A percentile compares a stretch with the other conserved stretches of the same genome.
Conservation (phyloP, 1,140 invertebrate species). For the Cydia strobilella region DNA sequence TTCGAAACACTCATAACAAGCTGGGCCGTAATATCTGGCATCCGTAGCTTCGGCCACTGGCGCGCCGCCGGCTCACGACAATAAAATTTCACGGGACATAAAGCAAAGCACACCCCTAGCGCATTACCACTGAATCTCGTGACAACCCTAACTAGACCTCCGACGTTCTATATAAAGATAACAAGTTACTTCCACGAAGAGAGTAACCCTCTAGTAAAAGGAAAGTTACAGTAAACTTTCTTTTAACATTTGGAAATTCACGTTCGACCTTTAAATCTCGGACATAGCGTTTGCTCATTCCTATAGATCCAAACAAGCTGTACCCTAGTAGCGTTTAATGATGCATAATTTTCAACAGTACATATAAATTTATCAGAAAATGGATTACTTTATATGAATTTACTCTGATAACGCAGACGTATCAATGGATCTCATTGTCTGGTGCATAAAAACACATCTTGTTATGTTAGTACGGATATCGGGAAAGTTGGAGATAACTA, state of each 20-base stretch:
- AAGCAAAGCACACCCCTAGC: conserved; percentile 74
- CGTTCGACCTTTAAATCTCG: too few relatives aligned
- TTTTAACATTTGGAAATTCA: background rate
- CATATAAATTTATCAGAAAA: background rate
- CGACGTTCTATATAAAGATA: conserved; percentile 34
- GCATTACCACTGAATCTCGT: conserved; percentile 61
- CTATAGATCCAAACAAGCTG: too few relatives aligned
- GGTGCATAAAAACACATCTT: conserved; percentile 69
- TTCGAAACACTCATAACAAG: conserved; percentile 23
- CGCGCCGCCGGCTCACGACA: conserved; percentile 53
- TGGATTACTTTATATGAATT: background rate
- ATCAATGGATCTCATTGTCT: conserved; percentile 45
- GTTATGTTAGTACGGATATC: conserved; percentile 69
- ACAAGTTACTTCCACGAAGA: conserved; percentile 32
- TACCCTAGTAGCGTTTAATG: too few relatives aligned
- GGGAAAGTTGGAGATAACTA: conserved; percentile 66
- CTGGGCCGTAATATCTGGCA: conserved; percentile 15
- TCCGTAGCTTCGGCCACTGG: conserved; percentile 15
- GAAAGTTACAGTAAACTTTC: background rate
- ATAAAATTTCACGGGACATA: conserved; percentile 79
- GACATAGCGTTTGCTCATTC: too few relatives aligned
- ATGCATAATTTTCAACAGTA: too few relatives aligned
- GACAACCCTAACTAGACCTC: conserved; percentile 57
- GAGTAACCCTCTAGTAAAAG: background rate
- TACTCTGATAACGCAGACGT: conserved; percentile 3